Conservation (phyloP, 2,113 vertebrate genomes). For the Brachypodius melanocephalos region DNA sequence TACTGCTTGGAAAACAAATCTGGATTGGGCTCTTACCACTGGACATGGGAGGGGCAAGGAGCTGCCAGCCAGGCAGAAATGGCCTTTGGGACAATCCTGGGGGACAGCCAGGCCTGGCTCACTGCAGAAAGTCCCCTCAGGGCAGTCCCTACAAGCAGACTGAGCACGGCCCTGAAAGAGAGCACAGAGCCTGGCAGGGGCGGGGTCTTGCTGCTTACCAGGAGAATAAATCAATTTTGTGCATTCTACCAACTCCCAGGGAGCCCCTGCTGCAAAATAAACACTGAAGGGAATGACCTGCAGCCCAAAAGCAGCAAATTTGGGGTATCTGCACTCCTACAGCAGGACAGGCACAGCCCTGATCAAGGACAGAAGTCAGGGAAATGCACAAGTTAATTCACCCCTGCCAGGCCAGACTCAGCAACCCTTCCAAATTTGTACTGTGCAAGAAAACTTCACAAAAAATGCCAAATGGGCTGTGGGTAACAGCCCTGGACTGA, state of each 20-base stretch:
- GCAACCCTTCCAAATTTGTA: neutral
- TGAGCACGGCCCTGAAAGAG: slow-evolving; percentile 72
- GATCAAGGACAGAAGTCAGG: fast-evolving
- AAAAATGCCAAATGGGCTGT: fast-evolving
- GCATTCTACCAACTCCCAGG: fast-evolving
- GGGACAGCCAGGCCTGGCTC: slow-evolving; percentile 74
- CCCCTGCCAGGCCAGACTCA: neutral
- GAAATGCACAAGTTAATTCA: neutral
- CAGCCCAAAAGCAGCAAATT: neutral
- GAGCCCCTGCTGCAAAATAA: neutral
- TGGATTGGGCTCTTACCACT: slow-evolving; percentile 56
- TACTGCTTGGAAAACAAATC: fast-evolving
- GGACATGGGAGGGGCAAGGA: slow-evolving; percentile 75
- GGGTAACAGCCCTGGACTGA: neutral
- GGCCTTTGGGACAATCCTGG: slow-evolving; percentile 77
- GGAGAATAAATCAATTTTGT: fast-evolving
- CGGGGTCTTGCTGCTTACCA: no score
- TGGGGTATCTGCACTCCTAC: neutral
- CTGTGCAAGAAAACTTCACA: neutral
- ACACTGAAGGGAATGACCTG: neutral
- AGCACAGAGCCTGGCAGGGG: neutral
- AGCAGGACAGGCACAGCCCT: neutral
- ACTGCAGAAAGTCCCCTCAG: slow-evolving; percentile 80
- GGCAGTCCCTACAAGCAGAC: slow-evolving; percentile 76
- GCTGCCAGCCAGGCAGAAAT: slow-evolving; percentile 81